phyloP scores from a whole-genome alignment of 2,888 invertebrate genomes.

The Tenthredo mesomela region DNA sequence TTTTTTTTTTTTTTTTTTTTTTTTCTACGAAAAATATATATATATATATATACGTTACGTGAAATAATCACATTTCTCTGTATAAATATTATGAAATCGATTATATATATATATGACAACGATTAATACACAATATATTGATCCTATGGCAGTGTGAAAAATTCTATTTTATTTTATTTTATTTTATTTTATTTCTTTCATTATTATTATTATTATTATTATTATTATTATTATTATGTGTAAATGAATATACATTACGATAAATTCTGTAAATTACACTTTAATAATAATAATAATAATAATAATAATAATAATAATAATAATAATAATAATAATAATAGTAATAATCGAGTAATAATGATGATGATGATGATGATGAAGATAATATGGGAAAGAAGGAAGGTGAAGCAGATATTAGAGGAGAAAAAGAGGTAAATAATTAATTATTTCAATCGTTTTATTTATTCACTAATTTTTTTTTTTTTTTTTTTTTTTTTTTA shows the following conservation, averaged over 20 bases:
- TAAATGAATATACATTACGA: too few relatives aligned
- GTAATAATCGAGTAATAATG: background rate
- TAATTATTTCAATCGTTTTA: background rate
- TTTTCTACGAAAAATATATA: too few relatives aligned
- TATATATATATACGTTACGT: too few relatives aligned
- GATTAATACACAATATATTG: background rate
- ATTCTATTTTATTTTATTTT: too few relatives aligned
- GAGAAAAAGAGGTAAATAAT: background rate
- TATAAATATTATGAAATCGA: background rate
- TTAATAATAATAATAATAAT: background rate
- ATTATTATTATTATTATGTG: background rate
- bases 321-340: background rate
- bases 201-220: background rate
- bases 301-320: too few relatives aligned
- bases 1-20: too few relatives aligned
- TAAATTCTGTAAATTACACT: too few relatives aligned
- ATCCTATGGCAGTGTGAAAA: background rate
- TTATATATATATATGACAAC: too few relatives aligned
- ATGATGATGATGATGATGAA: background rate
- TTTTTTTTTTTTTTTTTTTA: too few relatives aligned
- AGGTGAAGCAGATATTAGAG: background rate
- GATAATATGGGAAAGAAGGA: background rate
- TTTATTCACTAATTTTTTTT: background rate
- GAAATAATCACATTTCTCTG: too few relatives aligned
- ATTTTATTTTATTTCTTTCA: background rate